Evolutionary conservation across 2,888 invertebrate species (phyloP).

Genomic region (Listrodromus nycthemerus): DNA sequence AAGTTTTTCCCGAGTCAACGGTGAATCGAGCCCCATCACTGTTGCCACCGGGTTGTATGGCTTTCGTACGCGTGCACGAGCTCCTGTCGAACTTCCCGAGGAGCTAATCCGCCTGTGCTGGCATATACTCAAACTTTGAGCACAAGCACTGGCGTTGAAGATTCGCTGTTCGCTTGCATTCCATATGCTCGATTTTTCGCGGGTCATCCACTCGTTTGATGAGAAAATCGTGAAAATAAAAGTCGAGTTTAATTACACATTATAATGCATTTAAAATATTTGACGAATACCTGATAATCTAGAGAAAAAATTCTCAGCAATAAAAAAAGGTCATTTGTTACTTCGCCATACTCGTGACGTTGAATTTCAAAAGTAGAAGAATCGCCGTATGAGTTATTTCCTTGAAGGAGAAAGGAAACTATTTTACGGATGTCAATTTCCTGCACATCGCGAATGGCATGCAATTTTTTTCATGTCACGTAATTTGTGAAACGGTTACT

Average conservation of each 20-base stretch:
- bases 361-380: too few relatives aligned
- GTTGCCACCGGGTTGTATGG: conserved; percentile 57
- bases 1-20: conserved; percentile 63
- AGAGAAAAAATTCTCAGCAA: too few relatives aligned
- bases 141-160: conserved; percentile 35
- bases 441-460: background rate
- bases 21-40: conserved; percentile 66
- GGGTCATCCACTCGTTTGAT: background rate
- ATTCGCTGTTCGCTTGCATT: conserved; percentile 12
- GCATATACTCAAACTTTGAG: conserved; percentile 49
- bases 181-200: conserved; percentile 48
- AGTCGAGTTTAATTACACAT: background rate
- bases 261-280: background rate
- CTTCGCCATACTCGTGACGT: too few relatives aligned
- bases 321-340: too few relatives aligned
- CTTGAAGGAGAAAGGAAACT: background rate
- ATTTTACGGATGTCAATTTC: background rate
- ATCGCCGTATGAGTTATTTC: background rate
- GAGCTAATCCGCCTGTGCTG: conserved; percentile 48
- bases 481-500: conserved; percentile 22
- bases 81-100: conserved; percentile 38
- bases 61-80: conserved; percentile 28
- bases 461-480: conserved; percentile 6
- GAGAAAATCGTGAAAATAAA: background rate
- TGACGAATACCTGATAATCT: background rate